Evolutionary conservation across 1,140 invertebrate genomes (phyloP).

Genomic region (Plectus sambesii): DNA sequence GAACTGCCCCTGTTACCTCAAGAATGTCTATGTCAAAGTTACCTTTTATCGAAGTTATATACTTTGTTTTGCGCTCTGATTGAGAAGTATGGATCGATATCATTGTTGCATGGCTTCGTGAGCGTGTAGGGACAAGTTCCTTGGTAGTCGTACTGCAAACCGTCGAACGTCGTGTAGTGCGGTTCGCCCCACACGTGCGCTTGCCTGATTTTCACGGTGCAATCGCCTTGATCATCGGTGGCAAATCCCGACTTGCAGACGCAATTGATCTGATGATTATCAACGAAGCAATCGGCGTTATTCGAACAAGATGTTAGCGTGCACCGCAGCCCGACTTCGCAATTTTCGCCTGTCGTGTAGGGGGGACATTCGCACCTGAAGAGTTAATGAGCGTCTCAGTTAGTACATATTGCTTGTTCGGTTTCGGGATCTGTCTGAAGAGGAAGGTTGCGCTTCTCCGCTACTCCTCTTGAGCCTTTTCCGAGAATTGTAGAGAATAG

Average conservation of each 20-base stretch:
- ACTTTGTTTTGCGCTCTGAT: too few species aligned
- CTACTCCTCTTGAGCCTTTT: too few species aligned
- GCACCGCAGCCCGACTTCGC: conserved; percentile 16
- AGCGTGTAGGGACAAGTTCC: conserved; percentile 18
- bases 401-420: too few species aligned
- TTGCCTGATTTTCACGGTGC: conserved; percentile 11
- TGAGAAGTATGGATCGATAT: too few species aligned
- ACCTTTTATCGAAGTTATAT: too few species aligned
- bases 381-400: too few species aligned
- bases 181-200: conserved; percentile 24
- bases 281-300: conserved; percentile 22
- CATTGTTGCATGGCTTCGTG: conserved; percentile 19
- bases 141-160: conserved; percentile 22
- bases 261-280: conserved; percentile 24
- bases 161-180: conserved; percentile 27
- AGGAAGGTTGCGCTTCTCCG: too few species aligned
- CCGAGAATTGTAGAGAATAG: too few species aligned
- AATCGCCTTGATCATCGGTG: conserved; percentile 11
- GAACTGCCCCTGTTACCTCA: too few species aligned
- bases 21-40: too few species aligned
- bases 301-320: conserved; percentile 15
- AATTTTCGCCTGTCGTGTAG: conserved; percentile 15
- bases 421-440: too few species aligned
- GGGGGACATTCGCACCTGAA: conserved; percentile 22
- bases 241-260: conserved; percentile 22